phyloP scores from a whole-genome alignment of 2,113 vertebrate genomes.

The Macrotus californicus region DNA sequence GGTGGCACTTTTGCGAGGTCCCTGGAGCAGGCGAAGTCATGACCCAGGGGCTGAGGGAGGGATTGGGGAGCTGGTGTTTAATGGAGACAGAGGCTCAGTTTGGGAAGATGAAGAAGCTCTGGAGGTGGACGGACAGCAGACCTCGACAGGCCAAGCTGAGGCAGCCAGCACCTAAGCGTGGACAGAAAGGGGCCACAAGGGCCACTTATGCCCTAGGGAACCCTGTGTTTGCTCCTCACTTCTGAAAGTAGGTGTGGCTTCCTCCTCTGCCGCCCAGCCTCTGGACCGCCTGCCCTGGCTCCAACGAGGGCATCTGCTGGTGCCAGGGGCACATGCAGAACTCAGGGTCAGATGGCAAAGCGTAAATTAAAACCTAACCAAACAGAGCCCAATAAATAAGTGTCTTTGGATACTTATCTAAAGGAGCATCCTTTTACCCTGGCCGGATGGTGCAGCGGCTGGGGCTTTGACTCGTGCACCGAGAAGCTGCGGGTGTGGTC shows the following conservation, averaged over 20 bases:
- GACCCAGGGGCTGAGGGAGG: no score
- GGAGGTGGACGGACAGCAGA: no score
- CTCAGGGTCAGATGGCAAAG: not conserved
- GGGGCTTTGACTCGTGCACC: no score
- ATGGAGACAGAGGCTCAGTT: no score
- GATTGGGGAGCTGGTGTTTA: no score
- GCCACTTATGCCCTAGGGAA: no score
- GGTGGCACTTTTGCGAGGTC: no score
- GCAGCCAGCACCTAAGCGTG: not conserved
- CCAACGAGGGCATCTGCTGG: rapidly evolving
- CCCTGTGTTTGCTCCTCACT: no score
- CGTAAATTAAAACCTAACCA: not conserved
- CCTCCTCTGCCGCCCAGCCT: not conserved
- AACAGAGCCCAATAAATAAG: not conserved
- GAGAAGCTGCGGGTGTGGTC: no score
- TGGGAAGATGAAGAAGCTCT: no score
- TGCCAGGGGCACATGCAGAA: not conserved
- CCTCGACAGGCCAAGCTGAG: not conserved
- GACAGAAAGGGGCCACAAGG: not conserved
- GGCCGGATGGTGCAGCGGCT: no score
- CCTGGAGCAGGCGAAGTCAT: no score
- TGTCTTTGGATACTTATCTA: not conserved
- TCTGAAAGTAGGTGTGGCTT: rapidly evolving
- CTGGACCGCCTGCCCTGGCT: rapidly evolving
- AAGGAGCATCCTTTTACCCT: not conserved